A percentile compares a stretch with the other conserved stretches of the same genome.
Conservation (phyloP, 2,113 vertebrate genomes). For the Rhizomys pruinosus region DNA sequence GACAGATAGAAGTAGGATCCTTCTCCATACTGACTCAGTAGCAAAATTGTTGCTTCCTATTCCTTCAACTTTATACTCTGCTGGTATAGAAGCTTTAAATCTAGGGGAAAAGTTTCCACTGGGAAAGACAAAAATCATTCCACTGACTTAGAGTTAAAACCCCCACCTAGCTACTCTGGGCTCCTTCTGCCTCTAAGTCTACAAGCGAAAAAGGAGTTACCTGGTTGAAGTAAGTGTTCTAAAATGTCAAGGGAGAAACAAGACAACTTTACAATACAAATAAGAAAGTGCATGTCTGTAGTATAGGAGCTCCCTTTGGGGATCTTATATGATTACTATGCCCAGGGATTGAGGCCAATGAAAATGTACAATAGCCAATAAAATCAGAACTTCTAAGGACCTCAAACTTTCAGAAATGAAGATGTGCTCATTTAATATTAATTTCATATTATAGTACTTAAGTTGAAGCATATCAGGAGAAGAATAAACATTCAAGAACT, state of each 20-base stretch:
- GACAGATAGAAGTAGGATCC: not conserved
- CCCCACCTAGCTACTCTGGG: not conserved
- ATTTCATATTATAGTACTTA: not conserved
- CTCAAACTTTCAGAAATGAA: not conserved
- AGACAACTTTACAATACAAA: not conserved
- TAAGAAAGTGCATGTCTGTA: not conserved
- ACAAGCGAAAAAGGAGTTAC: not conserved
- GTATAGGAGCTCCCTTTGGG: not conserved
- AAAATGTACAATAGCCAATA: not conserved
- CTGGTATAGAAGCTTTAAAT: not conserved
- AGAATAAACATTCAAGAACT: not conserved
- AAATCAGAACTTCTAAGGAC: not conserved
- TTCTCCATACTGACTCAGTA: not conserved
- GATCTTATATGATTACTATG: not conserved
- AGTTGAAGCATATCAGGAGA: not conserved
- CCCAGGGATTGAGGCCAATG: not conserved
- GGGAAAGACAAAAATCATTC: not conserved
- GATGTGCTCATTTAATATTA: not conserved
- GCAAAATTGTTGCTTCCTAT: not conserved
- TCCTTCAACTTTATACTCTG: not conserved
- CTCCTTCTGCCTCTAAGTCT: not conserved
- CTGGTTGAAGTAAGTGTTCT: not conserved
- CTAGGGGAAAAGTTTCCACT: not conserved
- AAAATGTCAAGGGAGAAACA: not conserved
- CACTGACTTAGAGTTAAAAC: not conserved